Evolutionary conservation across 2,888 invertebrate species (phyloP).

Genomic region (Druceiella hillmani): DNA sequence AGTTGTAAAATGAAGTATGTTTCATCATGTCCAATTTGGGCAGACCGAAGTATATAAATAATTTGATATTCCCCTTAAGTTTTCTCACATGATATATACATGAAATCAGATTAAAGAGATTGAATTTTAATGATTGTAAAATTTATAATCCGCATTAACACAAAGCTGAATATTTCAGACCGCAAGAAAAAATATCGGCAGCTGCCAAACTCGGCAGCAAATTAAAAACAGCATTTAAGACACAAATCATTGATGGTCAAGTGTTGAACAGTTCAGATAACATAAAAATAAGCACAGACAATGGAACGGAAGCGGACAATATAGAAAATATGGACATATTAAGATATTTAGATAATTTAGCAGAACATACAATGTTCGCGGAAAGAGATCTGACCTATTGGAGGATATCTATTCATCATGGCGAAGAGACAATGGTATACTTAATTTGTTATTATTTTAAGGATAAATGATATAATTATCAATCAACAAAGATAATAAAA

Average conservation of each 20-base stretch:
- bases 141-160: no score
- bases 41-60: no score
- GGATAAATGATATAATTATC: no score
- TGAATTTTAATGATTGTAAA: neutral
- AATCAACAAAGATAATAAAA: no score
- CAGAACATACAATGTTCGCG: no score
- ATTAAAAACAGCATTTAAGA: conserved; percentile 56
- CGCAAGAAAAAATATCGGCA: conserved; percentile 34
- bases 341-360: conserved; percentile 20
- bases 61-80: no score
- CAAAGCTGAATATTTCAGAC: conserved; percentile 27
- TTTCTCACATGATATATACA: no score
- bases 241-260: conserved; percentile 50
- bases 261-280: conserved; percentile 34
- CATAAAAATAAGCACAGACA: conserved; percentile 24
- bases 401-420: conserved; percentile 57
- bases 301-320: conserved; percentile 29
- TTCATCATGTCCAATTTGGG: no score
- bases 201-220: conserved; percentile 51
- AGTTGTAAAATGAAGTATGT: no score
- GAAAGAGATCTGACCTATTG: conserved; percentile 60
- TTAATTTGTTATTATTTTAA: no score
- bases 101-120: no score
- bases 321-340: conserved; percentile 38
- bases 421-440: conserved; percentile 36